phyloP scores from a whole-genome alignment of 2,888 invertebrate species.

The Idaea dimidiata region DNA sequence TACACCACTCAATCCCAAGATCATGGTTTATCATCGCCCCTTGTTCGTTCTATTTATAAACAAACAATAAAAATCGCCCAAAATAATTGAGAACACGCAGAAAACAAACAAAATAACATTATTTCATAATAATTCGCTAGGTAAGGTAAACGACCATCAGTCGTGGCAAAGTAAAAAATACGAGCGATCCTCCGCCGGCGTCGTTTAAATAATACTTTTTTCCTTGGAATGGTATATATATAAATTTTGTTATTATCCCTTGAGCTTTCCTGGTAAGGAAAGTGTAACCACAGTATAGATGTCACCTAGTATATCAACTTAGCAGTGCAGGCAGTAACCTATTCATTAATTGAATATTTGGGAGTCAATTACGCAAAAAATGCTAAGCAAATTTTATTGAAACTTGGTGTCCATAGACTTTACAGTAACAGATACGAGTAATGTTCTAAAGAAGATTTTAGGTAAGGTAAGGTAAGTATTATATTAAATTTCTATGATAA shows the following conservation, averaged over 20 bases:
- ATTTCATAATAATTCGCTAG: not conserved
- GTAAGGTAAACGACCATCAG: conserved; percentile 1
- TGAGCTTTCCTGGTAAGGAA: conserved; percentile 7
- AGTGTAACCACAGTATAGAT: not conserved
- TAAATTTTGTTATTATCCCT: conserved; percentile 8
- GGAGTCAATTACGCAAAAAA: no score
- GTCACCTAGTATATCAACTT: no score
- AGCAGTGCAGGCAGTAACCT: no score
- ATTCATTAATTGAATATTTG: no score
- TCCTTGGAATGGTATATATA: conserved; percentile 3
- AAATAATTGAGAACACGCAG: not conserved
- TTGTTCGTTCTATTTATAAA: not conserved
- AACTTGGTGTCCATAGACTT: no score
- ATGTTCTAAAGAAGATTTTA: no score
- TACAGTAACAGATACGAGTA: no score
- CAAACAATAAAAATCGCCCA: not conserved
- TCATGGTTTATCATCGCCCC: not conserved
- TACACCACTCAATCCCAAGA: not conserved
- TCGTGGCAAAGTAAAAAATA: conserved; percentile 6
- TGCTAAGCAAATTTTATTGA: no score
- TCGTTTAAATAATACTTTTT: conserved; percentile 12
- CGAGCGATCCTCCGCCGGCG: not conserved
- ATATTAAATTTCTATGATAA: no score
- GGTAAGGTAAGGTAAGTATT: no score
- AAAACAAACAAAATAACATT: not conserved